Evolutionary conservation across 2,113 vertebrate species (phyloP), one percentile per base, ranked within the genome.

Genomic region (Myxocyprinus asiaticus): DNA sequence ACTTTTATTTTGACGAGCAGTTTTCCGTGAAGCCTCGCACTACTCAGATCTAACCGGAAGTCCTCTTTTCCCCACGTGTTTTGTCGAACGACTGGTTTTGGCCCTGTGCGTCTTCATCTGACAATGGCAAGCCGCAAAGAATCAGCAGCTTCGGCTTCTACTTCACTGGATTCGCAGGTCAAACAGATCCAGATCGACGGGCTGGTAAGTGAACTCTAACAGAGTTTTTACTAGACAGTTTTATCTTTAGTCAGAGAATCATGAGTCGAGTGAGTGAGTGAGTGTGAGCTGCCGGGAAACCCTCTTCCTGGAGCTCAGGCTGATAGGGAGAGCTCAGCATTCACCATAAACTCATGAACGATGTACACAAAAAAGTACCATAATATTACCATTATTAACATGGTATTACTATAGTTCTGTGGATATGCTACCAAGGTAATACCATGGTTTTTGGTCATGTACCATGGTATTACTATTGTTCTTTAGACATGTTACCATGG

Each of bases 121-220:
- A 79, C 14, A 2, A 89, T 91, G 87, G 85, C 87, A 63, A 48
- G 86, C 3, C 87, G 87, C 12, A 88, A 88, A 78, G 87, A 90
- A 5, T 56, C 88, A 5, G 62, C 0, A 0, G 0, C 81, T 4
- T 75, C 1, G 14, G 1, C 84, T 9, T 69, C 82, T 8, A 43
- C 83, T 0, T 87, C 91, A 0, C 48, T 93, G 81, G 91, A 92
- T 73, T 89, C 90, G 0, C 89, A 88, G 0, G 91, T 93, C 8
- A 93, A 93, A 73, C 89, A 88, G 77, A 90, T 92, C 76, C 92
- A 91, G 61, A 91, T 92, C 14, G 92, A 92, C 3, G 92, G 90
- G 1, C 78, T 92, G 86, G 92, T 93, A 68, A 90, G 91, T 85
- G n/a, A 0, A 4, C 0, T 0, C 0, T 4, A 4, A 1, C 7